phyloP scores from a whole-genome alignment of 2,113 vertebrate species.

The Otus sunia region DNA sequence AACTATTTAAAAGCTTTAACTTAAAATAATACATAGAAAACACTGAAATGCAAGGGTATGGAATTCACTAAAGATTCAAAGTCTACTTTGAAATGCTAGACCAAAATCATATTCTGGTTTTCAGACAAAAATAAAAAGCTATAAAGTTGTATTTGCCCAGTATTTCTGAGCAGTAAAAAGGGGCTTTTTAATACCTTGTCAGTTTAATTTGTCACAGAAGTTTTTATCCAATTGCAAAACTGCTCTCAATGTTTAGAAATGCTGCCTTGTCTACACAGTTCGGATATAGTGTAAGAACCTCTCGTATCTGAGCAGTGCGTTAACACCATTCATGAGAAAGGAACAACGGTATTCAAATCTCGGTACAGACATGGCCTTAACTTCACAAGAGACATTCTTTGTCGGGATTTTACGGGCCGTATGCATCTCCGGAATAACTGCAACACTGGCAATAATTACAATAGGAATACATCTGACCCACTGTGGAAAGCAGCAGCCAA shows the following conservation, averaged over 20 bases:
- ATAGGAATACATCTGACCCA: background rate
- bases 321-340: background rate
- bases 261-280: background rate
- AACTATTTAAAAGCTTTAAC: constrained; percentile 85
- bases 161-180: constrained; percentile 61
- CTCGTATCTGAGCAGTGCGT: background rate
- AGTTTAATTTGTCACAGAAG: constrained; percentile 67
- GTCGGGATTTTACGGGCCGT: constrained; percentile 9
- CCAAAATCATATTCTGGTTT: constrained; percentile 83
- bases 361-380: background rate
- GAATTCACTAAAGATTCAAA: constrained; percentile 79
- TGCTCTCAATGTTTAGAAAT: constrained; percentile 20
- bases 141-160: constrained; percentile 70
- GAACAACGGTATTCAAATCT: background rate
- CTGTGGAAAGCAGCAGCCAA: constrained; percentile 36
- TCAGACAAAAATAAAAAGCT: constrained; percentile 67
- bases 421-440: background rate
- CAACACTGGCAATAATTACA: background rate
- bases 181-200: constrained; percentile 68
- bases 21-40: constrained; percentile 84
- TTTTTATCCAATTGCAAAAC: constrained; percentile 66
- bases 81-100: constrained; percentile 79
- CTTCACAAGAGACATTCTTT: constrained; percentile 53
- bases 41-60: constrained; percentile 81
- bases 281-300: background rate